Conservation (phyloP, 1,140 invertebrate genomes). For the Acromyrmex charruanus region DNA sequence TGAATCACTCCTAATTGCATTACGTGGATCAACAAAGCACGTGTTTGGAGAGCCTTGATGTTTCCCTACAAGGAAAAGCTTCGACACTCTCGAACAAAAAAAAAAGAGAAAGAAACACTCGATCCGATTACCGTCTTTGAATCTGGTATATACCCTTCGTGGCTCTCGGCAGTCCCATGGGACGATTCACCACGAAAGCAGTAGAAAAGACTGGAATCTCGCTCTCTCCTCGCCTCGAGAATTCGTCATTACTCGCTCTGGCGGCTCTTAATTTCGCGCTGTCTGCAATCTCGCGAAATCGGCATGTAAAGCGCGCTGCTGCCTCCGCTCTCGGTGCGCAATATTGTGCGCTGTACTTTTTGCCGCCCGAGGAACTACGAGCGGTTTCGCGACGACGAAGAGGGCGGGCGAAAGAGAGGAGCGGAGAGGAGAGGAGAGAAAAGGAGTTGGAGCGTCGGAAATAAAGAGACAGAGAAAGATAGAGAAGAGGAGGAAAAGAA, state of each 20-base stretch:
- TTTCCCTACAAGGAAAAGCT: constrained; percentile 23
- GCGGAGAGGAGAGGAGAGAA: neutral
- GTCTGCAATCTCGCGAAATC: constrained; percentile 71
- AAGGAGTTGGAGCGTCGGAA: neutral
- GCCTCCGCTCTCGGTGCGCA: constrained; percentile 27
- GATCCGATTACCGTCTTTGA: constrained; percentile 66
- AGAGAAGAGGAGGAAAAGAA: neutral
- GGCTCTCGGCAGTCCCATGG: constrained; percentile 58
- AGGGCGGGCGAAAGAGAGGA: constrained; percentile 3
- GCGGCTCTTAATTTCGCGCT: constrained; percentile 64
- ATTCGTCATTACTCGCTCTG: constrained; percentile 64
- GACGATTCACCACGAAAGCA: constrained; percentile 61
- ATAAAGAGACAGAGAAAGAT: neutral
- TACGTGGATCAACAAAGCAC: neutral
- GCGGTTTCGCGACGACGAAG: constrained; percentile 53
- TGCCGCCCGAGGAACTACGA: constrained; percentile 52
- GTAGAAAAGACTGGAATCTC: constrained; percentile 67
- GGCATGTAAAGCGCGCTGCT: constrained; percentile 54
- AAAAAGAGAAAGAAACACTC: neutral
- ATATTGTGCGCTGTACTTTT: constrained; percentile 52
- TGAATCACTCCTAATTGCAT: neutral
- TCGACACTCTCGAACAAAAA: neutral
- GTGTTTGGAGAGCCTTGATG: neutral
- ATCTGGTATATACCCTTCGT: constrained; percentile 63
- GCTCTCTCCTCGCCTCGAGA: constrained; percentile 65